Base-by-base conservation (phyloP, 2,888 invertebrate species). In the Meta bourneti region DNA sequence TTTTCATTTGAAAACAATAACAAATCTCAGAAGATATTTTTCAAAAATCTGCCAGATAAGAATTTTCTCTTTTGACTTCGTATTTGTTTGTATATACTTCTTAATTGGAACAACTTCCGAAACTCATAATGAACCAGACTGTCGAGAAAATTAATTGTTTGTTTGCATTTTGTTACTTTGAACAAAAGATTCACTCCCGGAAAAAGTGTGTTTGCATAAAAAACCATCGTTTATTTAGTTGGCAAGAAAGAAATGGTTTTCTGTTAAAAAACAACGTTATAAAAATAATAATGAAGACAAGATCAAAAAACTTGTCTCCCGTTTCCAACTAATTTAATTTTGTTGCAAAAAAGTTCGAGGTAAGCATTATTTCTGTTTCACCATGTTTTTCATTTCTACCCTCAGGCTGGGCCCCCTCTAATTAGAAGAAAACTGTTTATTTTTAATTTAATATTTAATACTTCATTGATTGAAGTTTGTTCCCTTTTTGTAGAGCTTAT, bases 251-350 rank as follows among this genome's bases (percentile, higher is more conserved):
- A 79, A 79, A 61, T 79, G 79, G 34, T 61, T 79, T 79, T 61
- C 61, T 11, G 20, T 79, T 20, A 13, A 79, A 79, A 61, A 79
- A 79, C 61, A 79, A 79, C 34, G 52, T 79, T 61, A 11, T 20
- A 13, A 61, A 61, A 79, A 79, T 79, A 79, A 79, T 61, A 61
- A 79, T 79, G 54, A 79, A 79, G 16, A 79, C 11, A 34, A 79
- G 79, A 79, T 79, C 79, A 79, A 79, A 61, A 61, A 79, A 79
- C 79, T 79, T 79, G 79, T 79, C 79, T 79, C 79, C 16, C 34
- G 20, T 54, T 79, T 48, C 82, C 20, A 51, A 83, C 74, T 83
- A 83, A 83, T 83, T 83, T 72, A 82, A 83, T 74, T 83, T 83
- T 72, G 72, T 54, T 13, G 9, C 19, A 74, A 74, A 71, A 80